Percentiles rank a stretch among this genome's conserved stretches.
Evolutionary conservation across 2,888 invertebrate species (phyloP).

Genomic region (Nephrotoma appendiculata): DNA sequence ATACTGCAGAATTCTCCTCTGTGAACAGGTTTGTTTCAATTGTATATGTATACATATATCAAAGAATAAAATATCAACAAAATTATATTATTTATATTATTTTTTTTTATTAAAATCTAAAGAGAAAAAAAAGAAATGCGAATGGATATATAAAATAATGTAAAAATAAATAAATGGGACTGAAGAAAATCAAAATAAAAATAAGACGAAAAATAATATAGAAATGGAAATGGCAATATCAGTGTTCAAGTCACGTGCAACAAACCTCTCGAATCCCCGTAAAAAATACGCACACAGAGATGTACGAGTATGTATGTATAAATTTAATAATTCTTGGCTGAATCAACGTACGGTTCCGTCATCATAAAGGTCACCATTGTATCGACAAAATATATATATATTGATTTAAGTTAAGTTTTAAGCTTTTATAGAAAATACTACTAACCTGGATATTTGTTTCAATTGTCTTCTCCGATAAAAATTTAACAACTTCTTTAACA

Average conservation of each 20-base stretch:
- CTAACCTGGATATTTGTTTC: constrained; percentile 27
- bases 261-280: constrained; percentile 5
- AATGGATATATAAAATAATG: background rate
- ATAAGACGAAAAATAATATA: background rate
- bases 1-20: background rate
- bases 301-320: background rate
- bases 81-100: background rate
- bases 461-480: constrained; percentile 29
- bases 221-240: background rate
- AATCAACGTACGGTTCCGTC: background rate
- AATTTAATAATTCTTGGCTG: constrained; percentile 1
- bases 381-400: background rate
- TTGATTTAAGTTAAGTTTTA: background rate
- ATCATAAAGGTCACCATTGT: background rate
- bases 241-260: constrained; percentile 6
- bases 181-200: background rate
- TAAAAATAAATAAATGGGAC: background rate
- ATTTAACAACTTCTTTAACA: constrained; percentile 31
- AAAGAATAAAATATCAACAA: background rate
- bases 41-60: background rate
- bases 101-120: background rate
- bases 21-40: background rate
- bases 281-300: background rate
- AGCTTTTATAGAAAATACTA: background rate
- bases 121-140: background rate